These are phyloP conservation scores for Rhizomys pruinosus DNA, from an alignment of 2,113 vertebrate species.

Conservation along the genomic window DNA sequence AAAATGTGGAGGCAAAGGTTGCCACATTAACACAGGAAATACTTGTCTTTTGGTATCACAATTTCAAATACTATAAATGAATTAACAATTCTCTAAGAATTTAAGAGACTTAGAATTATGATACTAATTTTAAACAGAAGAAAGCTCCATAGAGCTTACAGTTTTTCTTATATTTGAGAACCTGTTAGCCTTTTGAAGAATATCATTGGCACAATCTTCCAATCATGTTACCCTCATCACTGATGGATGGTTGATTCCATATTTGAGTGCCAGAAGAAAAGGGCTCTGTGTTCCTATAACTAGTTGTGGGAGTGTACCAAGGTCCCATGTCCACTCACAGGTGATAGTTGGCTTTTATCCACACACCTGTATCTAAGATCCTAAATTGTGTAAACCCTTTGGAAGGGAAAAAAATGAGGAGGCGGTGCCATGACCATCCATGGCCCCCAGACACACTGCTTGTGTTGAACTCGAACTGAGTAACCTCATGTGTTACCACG, in stretches of 20 bases:
- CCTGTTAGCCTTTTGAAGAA: not conserved
- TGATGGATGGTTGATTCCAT: not conserved
- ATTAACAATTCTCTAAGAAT: not conserved
- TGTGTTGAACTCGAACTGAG: not conserved
- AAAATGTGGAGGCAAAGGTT: not conserved
- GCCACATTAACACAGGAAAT: not conserved
- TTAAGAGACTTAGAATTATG: not conserved
- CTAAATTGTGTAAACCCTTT: not conserved
- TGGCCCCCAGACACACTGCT: not conserved
- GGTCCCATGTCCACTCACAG: not conserved
- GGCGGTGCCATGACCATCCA: not conserved
- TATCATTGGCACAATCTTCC: not conserved
- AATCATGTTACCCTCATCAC: not conserved
- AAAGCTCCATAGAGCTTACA: not conserved
- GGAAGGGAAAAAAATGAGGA: not conserved
- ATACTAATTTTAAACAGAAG: slow-evolving; percentile 1
- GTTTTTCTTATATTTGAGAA: not conserved
- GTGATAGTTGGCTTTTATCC: not conserved
- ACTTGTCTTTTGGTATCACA: not conserved
- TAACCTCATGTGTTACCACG: not conserved
- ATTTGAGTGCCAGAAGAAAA: not conserved
- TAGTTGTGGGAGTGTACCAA: not conserved
- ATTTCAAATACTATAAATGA: not conserved
- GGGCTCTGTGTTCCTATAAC: not conserved
- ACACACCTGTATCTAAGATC: not conserved